Evolutionary conservation across 2,888 invertebrate genomes (phyloP).

Genomic region (Parnassius glacialis): DNA sequence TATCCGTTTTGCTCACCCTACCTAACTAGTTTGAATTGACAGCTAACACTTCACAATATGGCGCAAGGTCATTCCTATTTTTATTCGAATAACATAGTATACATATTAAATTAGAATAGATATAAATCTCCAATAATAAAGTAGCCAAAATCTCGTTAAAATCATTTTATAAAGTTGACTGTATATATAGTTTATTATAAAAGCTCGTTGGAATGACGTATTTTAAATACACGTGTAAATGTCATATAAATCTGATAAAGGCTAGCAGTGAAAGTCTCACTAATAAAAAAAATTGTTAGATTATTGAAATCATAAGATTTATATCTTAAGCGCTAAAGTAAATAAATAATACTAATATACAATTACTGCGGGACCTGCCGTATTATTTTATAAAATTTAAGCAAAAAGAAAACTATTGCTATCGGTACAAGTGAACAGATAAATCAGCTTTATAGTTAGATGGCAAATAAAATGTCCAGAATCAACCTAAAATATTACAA

Average conservation of each 20-base stretch:
- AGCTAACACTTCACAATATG: too few species aligned
- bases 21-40: too few species aligned
- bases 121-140: slow-evolving; percentile 16
- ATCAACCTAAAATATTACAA: background rate
- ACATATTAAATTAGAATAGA: too few species aligned
- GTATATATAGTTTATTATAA: slow-evolving; percentile 30
- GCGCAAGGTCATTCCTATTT: too few species aligned
- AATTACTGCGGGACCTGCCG: slow-evolving; percentile 43
- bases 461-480: background rate
- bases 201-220: slow-evolving; percentile 44
- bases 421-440: background rate
- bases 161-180: slow-evolving; percentile 3
- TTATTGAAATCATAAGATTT: slow-evolving; percentile 60
- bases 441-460: too few species aligned
- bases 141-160: slow-evolving; percentile 18
- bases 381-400: background rate
- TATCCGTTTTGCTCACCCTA: too few species aligned
- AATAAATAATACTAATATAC: slow-evolving; percentile 80
- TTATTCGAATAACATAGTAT: too few species aligned
- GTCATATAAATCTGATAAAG: slow-evolving; percentile 37
- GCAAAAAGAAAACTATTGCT: background rate
- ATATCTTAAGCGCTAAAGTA: slow-evolving; percentile 69
- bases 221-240: slow-evolving; percentile 26
- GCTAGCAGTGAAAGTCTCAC: slow-evolving; percentile 63
- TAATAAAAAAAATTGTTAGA: slow-evolving; percentile 39